Percentiles rank a stretch among this genome's conserved stretches.
phyloP scores from a whole-genome alignment of 1,140 invertebrate genomes.

The Cryptotermes secundus region DNA sequence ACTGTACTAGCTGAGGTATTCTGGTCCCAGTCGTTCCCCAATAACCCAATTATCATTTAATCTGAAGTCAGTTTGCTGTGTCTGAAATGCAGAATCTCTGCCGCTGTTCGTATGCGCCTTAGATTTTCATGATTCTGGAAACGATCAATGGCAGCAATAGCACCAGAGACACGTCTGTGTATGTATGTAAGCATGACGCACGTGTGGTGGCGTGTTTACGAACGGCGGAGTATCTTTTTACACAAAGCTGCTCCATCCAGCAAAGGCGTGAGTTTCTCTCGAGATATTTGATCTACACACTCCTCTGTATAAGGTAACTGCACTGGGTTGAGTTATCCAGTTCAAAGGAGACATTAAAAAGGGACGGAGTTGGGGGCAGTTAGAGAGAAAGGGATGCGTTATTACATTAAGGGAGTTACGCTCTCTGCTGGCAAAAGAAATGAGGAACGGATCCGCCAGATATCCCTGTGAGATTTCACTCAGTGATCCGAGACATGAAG shows the following conservation, averaged over 20 bases:
- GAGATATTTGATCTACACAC: background rate
- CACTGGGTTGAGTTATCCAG: background rate
- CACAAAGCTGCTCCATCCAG: background rate
- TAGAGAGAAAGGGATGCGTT: background rate
- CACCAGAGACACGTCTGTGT: no score
- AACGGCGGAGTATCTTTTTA: no score
- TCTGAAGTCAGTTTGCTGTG: no score
- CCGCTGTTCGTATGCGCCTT: no score
- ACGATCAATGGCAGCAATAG: no score
- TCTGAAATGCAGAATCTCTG: no score
- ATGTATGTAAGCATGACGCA: no score
- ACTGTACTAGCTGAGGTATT: no score
- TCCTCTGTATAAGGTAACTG: background rate
- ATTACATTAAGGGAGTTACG: background rate
- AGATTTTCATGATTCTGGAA: no score
- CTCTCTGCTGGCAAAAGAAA: background rate
- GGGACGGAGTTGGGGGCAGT: background rate
- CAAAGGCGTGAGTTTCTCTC: background rate
- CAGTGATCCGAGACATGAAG: slow-evolving; percentile 4
- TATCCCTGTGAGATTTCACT: background rate
- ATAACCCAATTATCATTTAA: no score
- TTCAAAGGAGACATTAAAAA: background rate
- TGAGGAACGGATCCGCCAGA: background rate
- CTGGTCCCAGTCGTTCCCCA: no score
- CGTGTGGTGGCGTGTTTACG: no score